Evolutionary conservation across 2,888 invertebrate genomes (phyloP), one percentile per base, ranked within the genome.

Genomic region (Polymixis flavicincta): DNA sequence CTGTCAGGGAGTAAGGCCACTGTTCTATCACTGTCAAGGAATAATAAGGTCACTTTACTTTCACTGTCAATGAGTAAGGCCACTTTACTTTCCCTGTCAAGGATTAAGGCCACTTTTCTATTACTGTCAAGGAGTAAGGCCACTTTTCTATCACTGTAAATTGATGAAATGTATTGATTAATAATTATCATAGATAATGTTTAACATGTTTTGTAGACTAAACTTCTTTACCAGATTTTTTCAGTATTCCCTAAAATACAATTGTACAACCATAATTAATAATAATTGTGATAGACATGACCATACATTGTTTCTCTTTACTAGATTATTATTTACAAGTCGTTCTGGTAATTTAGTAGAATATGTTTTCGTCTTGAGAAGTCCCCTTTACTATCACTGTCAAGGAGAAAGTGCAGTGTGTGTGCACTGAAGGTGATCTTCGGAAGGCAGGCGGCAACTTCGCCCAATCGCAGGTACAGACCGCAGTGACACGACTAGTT

Each of bases 61-160:
- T 2, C 22, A 32, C 92, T 2, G 90, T 95, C 57, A 87, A 92
- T 0, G 90, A 93, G 95, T 32, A 7, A 4, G 59, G 5, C 19
- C 6, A n/a, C 17, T 61, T n/a, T 17, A 17, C 3, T 17, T 25
- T 2, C 22, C 3, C 37, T 37, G 37, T 37, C 42, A n/a, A n/a
- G 8, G 4, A 14, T 37, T 32, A 7, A 4, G 59, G 5, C 19
- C 6, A n/a, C 17, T 61, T n/a, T 17, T 14, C 3, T 17, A 90
- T 95, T 83, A 90, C 92, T 2, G 90, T 95, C 57, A 87, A 92
- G 0, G 90, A 93, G 95, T 32, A 7, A 4, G 59, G 5, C 19
- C 6, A n/a, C 17, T 61, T n/a, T 17, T 14, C 3, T 17, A 42
- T 2, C 22, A 37, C 37, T 37, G 37, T 37, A 37, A 37, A 37